Evolutionary conservation across 2,888 invertebrate genomes (phyloP), one percentile per base, ranked within the genome.

Genomic region (Luperina testacea): DNA sequence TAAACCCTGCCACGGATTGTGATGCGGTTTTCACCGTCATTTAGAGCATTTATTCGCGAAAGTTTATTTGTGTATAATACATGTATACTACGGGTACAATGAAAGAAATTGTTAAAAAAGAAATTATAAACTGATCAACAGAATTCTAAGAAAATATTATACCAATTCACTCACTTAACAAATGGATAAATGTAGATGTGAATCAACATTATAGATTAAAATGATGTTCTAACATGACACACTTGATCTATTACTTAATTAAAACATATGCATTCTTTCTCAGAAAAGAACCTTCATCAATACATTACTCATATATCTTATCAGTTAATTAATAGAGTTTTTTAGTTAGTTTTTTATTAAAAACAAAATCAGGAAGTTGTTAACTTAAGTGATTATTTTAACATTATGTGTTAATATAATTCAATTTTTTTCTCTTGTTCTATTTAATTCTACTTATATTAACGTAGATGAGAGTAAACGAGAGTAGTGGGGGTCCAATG

Each of bases 341-440:
- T 42, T 63, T 15, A 42, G 15, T 70, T 53, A 76, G 83, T 48
- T 48, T 68, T 76, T 80, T 76, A 72, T 42, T 63, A 24, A 32
- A 32, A 80, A 76, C 80, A 73, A 71, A 65, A 15, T 70, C 61
- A 76, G 83, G 83, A 83, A 83, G 80, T 83, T 83, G 64, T 83
- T 51, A 72, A 71, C 42, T 65, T 27, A 70, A 72, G n/a, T 75
- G 48, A 74, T 82, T 57, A 70, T 59, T 75, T 38, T 45, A 63
- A 65, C 5, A 65, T 53, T 70, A 42, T 59, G 64, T 72, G 38
- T 53, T 45, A 57, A 17, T 63, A 51, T 45, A 20, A 17, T 24
- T 57, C 20, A 15, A 24, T 24, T 63, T 69, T 51, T 75, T 65
- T 13, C 38, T 75, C 15, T 67, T 79, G 9, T 72, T 57, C 17